Percentiles rank a stretch among this genome's conserved stretches.
Evolutionary conservation across 2,797 vertebrate genomes (phyloP).

Genomic region (Saxicola maurus): DNA sequence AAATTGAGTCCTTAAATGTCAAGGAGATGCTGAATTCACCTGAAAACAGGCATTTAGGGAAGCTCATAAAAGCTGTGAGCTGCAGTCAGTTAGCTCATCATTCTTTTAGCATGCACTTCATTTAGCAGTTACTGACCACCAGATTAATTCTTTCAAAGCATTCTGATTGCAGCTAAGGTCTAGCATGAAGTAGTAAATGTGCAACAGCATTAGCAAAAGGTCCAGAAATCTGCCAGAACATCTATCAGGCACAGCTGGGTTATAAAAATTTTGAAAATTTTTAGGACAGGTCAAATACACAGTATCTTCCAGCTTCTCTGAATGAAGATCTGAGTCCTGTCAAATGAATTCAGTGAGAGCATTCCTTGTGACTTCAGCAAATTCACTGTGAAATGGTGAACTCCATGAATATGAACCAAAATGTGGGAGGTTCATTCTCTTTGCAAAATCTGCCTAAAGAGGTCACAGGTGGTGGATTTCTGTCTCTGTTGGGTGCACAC

Average conservation of each 20-base stretch:
- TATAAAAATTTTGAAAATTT: neutral
- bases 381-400: neutral
- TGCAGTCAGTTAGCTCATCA: constrained; percentile 7
- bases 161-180: neutral
- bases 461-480: rapidly evolving
- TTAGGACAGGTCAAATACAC: neutral
- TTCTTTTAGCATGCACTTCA: constrained; percentile 5
- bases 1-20: constrained; percentile 64
- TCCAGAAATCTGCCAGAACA: neutral
- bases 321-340: neutral
- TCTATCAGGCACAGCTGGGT: neutral
- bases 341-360: neutral
- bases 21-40: constrained; percentile 58
- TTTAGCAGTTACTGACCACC: neutral
- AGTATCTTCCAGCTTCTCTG: neutral
- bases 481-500: neutral
- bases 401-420: neutral
- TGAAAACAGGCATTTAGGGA: constrained; percentile 49
- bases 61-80: constrained; percentile 31
- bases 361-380: neutral
- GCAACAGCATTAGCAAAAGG: neutral
- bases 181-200: neutral
- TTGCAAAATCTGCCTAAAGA: neutral
- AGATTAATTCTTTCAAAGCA: constrained; percentile 28
- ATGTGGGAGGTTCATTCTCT: rapidly evolving